These are phyloP conservation scores for Simalia tracyae DNA, from an alignment of 2,797 vertebrate genomes.

Conservation along the genomic window DNA sequence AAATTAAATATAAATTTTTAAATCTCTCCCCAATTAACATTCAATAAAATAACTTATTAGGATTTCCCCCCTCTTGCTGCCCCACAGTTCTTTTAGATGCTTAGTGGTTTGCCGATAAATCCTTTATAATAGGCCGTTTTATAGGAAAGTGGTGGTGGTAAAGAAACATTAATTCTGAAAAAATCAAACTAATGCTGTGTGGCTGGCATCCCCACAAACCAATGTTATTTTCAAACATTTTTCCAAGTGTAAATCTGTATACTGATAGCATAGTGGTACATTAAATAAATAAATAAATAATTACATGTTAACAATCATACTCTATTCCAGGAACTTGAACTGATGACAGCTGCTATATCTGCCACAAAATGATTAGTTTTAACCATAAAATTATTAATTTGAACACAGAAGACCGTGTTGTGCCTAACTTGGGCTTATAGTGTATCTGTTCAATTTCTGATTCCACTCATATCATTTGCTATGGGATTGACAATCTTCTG, in stretches of 20 bases:
- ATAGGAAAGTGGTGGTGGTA: background rate
- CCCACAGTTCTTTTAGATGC: background rate
- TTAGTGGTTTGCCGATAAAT: background rate
- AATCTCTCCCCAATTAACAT: background rate
- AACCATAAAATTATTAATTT: too few relatives aligned
- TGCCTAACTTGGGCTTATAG: too few relatives aligned
- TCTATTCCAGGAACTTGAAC: too few relatives aligned
- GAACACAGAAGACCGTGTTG: too few relatives aligned
- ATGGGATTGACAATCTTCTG: too few relatives aligned
- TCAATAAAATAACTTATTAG: background rate
- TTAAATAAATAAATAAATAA: too few relatives aligned
- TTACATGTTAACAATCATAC: too few relatives aligned
- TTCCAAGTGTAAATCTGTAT: background rate
- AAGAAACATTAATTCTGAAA: background rate
- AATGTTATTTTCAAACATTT: background rate
- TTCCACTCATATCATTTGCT: too few relatives aligned
- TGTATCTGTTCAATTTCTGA: too few relatives aligned
- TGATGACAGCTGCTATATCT: too few relatives aligned
- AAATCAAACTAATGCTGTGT: background rate
- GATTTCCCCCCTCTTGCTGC: background rate
- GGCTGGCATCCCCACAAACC: background rate
- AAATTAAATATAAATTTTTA: background rate
- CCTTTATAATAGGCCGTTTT: background rate
- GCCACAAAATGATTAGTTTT: too few relatives aligned
- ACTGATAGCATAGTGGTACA: background rate